A percentile compares a stretch with the other conserved stretches of the same genome.
phyloP scores from a whole-genome alignment of 92 coral and sea anemone genomes.

The Porites lobata region DNA sequence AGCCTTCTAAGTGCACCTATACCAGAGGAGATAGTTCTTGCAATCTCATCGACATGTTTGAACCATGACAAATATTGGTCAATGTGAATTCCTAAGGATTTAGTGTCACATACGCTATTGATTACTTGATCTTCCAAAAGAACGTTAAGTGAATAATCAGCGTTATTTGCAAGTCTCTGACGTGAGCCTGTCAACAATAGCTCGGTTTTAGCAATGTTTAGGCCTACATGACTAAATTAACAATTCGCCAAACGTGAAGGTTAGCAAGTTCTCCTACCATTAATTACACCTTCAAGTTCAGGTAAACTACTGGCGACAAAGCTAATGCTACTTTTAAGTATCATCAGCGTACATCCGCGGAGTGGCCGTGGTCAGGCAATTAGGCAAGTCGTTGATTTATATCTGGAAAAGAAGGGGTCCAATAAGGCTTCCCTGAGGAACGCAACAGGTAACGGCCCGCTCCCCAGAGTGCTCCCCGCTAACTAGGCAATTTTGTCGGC shows the following conservation, averaged over 20 bases:
- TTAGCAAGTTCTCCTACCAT: slow-evolving; percentile 27
- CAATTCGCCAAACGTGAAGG: slow-evolving; percentile 24
- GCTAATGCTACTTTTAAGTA: neutral
- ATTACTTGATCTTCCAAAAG: slow-evolving; percentile 19
- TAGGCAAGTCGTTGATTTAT: neutral
- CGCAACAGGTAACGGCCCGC: neutral
- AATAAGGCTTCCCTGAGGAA: neutral
- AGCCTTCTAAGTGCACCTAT: too few relatives aligned
- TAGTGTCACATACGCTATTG: slow-evolving; percentile 33
- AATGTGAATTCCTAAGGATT: slow-evolving; percentile 62
- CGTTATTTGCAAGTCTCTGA: slow-evolving; percentile 44
- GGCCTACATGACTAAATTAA: slow-evolving; percentile 11
- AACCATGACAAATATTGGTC: slow-evolving; percentile 49
- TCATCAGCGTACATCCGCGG: too few relatives aligned
- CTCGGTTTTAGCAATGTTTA: slow-evolving; percentile 34
- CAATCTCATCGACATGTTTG: slow-evolving; percentile 8
- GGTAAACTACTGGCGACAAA: slow-evolving; percentile 11
- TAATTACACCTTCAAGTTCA: slow-evolving; percentile 30
- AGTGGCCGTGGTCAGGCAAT: neutral
- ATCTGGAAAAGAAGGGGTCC: neutral
- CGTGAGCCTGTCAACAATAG: slow-evolving; percentile 58
- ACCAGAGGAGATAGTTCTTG: too few relatives aligned
- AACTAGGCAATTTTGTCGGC: too few relatives aligned
- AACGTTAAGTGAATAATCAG: slow-evolving; percentile 7
- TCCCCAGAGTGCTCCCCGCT: neutral